Conservation (phyloP, 2,888 invertebrate species). For the Polyommatus iphigenia region DNA sequence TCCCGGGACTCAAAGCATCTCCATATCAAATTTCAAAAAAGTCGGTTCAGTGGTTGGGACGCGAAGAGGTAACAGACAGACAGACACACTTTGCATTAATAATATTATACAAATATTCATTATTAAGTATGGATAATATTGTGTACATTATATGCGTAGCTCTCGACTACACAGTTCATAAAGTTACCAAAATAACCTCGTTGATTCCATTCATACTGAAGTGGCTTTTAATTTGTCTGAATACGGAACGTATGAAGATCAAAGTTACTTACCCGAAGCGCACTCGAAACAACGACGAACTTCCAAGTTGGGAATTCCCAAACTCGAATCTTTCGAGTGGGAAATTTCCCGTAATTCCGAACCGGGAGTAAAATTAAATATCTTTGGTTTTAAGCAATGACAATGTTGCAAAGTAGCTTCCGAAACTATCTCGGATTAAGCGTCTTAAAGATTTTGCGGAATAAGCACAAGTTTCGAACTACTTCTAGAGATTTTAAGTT, state of each 20-base stretch:
- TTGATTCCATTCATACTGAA: neutral
- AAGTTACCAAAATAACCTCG: neutral
- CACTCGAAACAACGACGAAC: slow-evolving; percentile 14
- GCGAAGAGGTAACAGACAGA: too few species aligned
- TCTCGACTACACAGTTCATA: neutral
- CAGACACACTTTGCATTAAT: too few species aligned
- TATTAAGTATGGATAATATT: too few species aligned
- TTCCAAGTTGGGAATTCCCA: slow-evolving; percentile 1
- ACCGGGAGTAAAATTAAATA: slow-evolving; percentile 25
- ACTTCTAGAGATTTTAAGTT: neutral
- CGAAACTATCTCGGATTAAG: slow-evolving; percentile 12
- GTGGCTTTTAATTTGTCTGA: slow-evolving; percentile 1
- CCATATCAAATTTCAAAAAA: too few species aligned
- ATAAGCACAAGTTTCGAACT: neutral
- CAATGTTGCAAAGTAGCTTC: slow-evolving; percentile 22
- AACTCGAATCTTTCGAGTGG: slow-evolving; percentile 17
- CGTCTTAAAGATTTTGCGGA: neutral
- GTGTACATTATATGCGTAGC: neutral
- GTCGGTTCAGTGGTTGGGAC: too few species aligned
- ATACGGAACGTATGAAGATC: slow-evolving; percentile 24
- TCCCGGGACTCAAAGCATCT: too few species aligned
- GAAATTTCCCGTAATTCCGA: slow-evolving; percentile 7
- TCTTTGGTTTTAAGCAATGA: slow-evolving; percentile 15
- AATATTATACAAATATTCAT: too few species aligned
- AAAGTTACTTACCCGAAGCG: slow-evolving; percentile 20